Percentiles rank a stretch among this genome's conserved stretches.
phyloP scores from a whole-genome alignment of 1,140 invertebrate species.

The Anoplolepis gracilipes region DNA sequence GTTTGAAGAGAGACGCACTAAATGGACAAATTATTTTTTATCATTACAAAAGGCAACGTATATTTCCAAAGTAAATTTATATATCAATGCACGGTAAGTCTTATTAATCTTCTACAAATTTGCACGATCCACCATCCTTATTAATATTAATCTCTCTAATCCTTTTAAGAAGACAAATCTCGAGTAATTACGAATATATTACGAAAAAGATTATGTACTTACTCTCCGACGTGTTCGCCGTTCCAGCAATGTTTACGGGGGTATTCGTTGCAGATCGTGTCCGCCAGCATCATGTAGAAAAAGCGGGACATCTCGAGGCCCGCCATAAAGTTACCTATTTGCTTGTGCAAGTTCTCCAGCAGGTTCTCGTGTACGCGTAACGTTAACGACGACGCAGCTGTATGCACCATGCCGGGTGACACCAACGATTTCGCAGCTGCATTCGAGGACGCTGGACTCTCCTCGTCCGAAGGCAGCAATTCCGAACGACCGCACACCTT shows the following conservation, averaged over 20 bases:
- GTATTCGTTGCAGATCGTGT: slow-evolving; percentile 88
- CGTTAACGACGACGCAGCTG: slow-evolving; percentile 63
- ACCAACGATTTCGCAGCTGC: slow-evolving; percentile 63
- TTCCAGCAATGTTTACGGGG: slow-evolving; percentile 89
- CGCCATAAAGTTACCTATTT: slow-evolving; percentile 89
- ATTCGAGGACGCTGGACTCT: slow-evolving; percentile 18
- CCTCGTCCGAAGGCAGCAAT: slow-evolving; percentile 65
- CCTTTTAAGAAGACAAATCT: background rate
- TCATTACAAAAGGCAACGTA: background rate
- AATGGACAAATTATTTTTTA: too few species aligned
- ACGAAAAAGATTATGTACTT: slow-evolving; percentile 83
- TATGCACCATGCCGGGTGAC: slow-evolving; percentile 52
- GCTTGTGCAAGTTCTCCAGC: slow-evolving; percentile 79
- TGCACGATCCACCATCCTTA: too few species aligned
- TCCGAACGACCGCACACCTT: slow-evolving; percentile 81
- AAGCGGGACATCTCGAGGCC: slow-evolving; percentile 89
- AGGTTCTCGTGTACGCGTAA: slow-evolving; percentile 64
- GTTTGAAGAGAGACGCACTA: too few species aligned
- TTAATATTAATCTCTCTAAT: too few species aligned
- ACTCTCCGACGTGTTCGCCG: slow-evolving; percentile 91
- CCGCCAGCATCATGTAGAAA: slow-evolving; percentile 90
- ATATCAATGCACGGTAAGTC: background rate
- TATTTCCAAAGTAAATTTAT: background rate
- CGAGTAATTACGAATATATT: background rate
- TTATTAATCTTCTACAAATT: background rate